phyloP scores from a whole-genome alignment of 1,140 invertebrate genomes.

The Drosophila sturtevanti region DNA sequence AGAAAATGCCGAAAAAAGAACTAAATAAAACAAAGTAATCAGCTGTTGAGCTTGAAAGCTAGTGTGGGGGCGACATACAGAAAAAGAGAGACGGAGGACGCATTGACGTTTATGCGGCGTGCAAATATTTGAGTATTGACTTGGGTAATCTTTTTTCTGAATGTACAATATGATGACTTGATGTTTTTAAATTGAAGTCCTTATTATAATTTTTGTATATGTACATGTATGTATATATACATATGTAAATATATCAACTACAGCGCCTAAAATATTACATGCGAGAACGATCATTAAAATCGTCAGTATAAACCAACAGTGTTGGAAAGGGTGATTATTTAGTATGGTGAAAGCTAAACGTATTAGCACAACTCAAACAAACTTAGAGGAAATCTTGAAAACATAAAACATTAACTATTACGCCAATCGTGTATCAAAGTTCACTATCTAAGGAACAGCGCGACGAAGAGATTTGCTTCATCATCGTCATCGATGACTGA shows the following conservation, averaged over 20 bases:
- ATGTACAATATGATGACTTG: neutral
- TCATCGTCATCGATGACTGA: conserved; percentile 32
- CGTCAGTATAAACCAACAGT: conserved; percentile 14
- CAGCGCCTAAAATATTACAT: too few species aligned
- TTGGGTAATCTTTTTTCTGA: neutral
- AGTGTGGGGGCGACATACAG: neutral
- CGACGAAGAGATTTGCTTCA: conserved; percentile 3
- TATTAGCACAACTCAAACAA: neutral
- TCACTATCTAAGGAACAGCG: conserved; percentile 28
- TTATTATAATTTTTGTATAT: neutral
- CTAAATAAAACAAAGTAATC: conserved; percentile 32
- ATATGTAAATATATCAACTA: too few species aligned
- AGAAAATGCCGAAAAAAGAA: conserved; percentile 7
- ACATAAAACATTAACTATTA: conserved; percentile 9
- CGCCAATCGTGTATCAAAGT: conserved; percentile 29
- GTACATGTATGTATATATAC: too few species aligned
- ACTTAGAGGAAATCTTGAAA: conserved; percentile 14
- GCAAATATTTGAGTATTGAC: neutral
- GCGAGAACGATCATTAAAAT: neutral
- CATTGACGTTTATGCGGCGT: conserved; percentile 1
- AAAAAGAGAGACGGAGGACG: neutral
- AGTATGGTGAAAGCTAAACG: conserved; percentile 8
- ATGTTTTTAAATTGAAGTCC: neutral
- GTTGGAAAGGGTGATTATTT: conserved; percentile 4
- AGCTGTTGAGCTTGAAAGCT: conserved; percentile 38